These are phyloP conservation scores for Siphonodentalium dalli DNA, from an alignment of 2,888 invertebrate species.

Conservation along the genomic window DNA sequence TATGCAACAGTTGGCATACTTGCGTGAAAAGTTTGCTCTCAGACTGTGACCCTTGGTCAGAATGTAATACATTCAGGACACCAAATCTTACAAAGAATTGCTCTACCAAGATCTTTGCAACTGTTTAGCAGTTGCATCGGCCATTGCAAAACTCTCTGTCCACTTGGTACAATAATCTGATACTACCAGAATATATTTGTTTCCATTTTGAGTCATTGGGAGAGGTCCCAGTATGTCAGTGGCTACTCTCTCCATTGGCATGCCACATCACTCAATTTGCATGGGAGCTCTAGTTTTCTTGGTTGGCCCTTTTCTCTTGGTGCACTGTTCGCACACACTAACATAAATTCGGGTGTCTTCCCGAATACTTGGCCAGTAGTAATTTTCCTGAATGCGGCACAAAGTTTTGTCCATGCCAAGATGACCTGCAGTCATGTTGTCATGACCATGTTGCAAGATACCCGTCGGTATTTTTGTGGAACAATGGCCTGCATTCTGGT, in stretches of 20 bases:
- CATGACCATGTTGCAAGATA: conserved; percentile 2
- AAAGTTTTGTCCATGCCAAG: conserved; percentile 1
- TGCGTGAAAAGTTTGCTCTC: not conserved
- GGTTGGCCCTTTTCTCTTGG: conserved; percentile 1
- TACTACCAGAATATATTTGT: conserved; percentile 4
- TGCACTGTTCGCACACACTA: conserved; percentile 2
- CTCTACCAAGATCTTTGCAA: not conserved
- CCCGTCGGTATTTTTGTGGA: not conserved
- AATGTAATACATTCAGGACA: not conserved
- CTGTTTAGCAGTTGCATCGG: not conserved
- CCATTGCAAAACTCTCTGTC: conserved; percentile 3
- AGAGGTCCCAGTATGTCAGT: not conserved
- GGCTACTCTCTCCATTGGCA: conserved; percentile 6
- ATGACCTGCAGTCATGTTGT: conserved; percentile 3
- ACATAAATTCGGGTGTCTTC: not conserved
- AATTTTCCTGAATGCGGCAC: not conserved
- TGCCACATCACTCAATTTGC: not conserved
- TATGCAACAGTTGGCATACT: not conserved
- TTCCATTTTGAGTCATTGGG: conserved; percentile 1
- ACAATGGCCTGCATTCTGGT: conserved; percentile 2
- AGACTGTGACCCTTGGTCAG: conserved; percentile 1
- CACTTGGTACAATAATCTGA: conserved; percentile 10
- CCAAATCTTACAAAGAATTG: not conserved
- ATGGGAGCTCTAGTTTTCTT: not conserved
- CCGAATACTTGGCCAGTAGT: conserved; percentile 7